Base-by-base conservation (phyloP, 2,888 invertebrate species). In the Oxystoma pomonae region DNA sequence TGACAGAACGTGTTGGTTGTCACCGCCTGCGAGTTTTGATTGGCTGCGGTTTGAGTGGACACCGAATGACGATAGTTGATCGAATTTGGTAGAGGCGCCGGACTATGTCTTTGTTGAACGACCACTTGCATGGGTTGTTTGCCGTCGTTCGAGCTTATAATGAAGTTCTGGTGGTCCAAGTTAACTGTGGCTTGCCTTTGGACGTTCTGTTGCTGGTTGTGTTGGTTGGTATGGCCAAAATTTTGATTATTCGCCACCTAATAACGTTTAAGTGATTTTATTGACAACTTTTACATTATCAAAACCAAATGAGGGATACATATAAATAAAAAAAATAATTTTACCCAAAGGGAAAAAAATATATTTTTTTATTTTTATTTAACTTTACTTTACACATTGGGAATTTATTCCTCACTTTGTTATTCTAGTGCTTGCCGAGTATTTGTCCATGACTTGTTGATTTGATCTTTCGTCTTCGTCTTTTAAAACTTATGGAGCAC, bases 21-120 rank as follows among this genome's bases (percentile, higher is more conserved):
- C 72, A 81, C 69, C 69, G 82, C 72, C 70, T 85, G 76, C 66
- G 75, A 74, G 66, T 76, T 76, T 68, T 82, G 83, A 70, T 84
- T 85, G 53, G 83, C 84, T 64, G 89, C 85, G 16, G 91, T 90
- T 78, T 90, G 90, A 19, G 90, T 90, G 0, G 90, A 90, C 61
- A 90, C 90, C 0, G 90, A 90, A 76, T 90, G 89, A 67, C 88
- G 70, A 65, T 76, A 77, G 63, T 75, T 71, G 57, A 83, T 19
- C 76, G 78, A 60, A 56, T 19, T 58, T 35, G 35, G 35, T 12
- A 78, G 67, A 72, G 77, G 69, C 49, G 73, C 74, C 1, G 75
- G 72, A 62, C 71, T 74, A 59, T 75, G 67, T 21, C 71, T 67
- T 63, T 71, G 73, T 50, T 78, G 78, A 7, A 70, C 63, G 55